These are phyloP conservation scores for Spinus olivaceus DNA, from an alignment of 2,797 vertebrate genomes.

Conservation along the genomic window DNA sequence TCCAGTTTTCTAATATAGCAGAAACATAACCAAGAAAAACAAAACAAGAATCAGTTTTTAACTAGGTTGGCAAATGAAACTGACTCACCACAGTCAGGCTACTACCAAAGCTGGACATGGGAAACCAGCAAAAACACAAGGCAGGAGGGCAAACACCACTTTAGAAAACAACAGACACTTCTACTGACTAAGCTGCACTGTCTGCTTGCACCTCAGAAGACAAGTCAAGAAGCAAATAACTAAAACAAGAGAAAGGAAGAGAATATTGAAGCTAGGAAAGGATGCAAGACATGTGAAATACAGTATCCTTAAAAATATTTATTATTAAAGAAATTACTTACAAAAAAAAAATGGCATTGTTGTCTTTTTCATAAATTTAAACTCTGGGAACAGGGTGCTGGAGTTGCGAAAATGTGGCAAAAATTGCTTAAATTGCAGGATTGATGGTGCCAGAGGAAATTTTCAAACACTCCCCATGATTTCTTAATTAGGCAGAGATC, in stretches of 20 bases:
- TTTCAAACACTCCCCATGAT: neutral
- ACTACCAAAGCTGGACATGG: neutral
- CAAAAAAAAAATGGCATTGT: neutral
- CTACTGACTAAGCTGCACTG: neutral
- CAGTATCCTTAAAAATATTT: neutral
- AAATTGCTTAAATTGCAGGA: neutral
- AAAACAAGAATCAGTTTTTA: neutral
- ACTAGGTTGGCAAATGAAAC: neutral
- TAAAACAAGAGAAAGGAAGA: neutral
- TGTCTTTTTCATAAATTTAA: neutral
- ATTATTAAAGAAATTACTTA: neutral
- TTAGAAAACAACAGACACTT: neutral
- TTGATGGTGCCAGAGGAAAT: neutral
- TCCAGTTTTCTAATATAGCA: neutral
- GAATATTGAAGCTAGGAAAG: neutral
- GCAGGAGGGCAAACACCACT: neutral
- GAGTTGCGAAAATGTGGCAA: neutral
- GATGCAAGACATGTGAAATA: neutral
- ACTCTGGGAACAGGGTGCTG: neutral
- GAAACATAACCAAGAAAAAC: neutral
- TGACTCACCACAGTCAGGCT: neutral
- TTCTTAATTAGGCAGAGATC: neutral
- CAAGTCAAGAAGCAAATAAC: neutral
- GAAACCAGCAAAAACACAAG: neutral
- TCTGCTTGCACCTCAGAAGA: neutral